A percentile compares a stretch with the other conserved stretches of the same genome.
Evolutionary conservation across 2,888 invertebrate genomes (phyloP).

Genomic region (Phengaris alcon): DNA sequence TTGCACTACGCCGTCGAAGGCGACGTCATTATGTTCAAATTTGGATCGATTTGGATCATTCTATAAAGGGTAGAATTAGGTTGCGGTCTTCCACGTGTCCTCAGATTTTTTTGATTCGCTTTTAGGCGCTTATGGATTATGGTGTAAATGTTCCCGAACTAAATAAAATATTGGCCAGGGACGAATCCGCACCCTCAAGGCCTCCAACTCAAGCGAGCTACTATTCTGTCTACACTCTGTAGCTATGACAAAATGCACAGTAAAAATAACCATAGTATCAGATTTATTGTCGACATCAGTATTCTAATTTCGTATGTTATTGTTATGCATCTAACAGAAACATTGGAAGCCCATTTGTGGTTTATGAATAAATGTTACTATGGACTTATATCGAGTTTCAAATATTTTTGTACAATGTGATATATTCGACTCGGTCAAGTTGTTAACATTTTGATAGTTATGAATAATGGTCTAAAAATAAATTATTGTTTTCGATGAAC

Average conservation of each 20-base stretch:
- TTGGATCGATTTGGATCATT: too few species aligned
- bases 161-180: too few species aligned
- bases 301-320: conserved; percentile 9
- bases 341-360: conserved; percentile 18
- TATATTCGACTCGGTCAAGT: neutral
- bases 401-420: neutral
- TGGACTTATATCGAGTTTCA: neutral
- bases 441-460: neutral
- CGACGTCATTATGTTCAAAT: too few species aligned
- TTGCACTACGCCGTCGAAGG: too few species aligned
- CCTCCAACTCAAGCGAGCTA: neutral
- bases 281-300: conserved; percentile 21
- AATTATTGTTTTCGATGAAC: too few species aligned
- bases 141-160: too few species aligned
- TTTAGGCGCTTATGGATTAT: too few species aligned
- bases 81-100: too few species aligned
- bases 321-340: neutral
- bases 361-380: conserved; percentile 9
- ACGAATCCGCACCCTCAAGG: too few species aligned
- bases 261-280: conserved; percentile 20
- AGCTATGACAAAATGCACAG: neutral
- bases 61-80: too few species aligned
- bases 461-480: neutral
- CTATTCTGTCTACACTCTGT: too few species aligned
- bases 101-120: too few species aligned